Evolutionary conservation across 2,113 vertebrate species (phyloP).

Genomic region (Rissa tridactyla): DNA sequence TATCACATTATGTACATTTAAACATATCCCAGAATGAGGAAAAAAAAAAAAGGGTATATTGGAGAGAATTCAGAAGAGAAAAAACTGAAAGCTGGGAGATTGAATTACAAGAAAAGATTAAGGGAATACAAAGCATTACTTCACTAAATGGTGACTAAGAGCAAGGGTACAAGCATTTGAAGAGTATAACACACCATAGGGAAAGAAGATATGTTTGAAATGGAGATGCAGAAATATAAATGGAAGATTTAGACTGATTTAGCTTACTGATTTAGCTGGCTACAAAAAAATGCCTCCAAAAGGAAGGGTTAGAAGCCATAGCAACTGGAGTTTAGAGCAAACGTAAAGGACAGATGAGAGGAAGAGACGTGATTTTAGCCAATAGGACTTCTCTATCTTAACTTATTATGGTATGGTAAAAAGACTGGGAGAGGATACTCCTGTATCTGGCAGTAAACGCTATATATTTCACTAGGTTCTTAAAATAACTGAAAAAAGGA

Average conservation of each 20-base stretch:
- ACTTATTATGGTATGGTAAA: neutral
- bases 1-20: neutral
- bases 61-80: neutral
- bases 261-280: neutral
- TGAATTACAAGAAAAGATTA: conserved; percentile 46
- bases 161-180: conserved; percentile 1
- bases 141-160: conserved; percentile 49
- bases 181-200: neutral
- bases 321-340: conserved; percentile 36
- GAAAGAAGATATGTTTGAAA: neutral
- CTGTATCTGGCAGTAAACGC: neutral
- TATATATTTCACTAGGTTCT: neutral
- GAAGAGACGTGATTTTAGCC: neutral
- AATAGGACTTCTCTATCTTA: neutral
- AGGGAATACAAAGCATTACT: conserved; percentile 46
- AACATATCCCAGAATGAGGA: neutral
- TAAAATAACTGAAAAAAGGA: neutral
- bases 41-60: neutral
- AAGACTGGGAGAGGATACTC: neutral
- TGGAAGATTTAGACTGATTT: conserved; percentile 5
- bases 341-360: neutral
- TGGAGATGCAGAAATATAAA: conserved; percentile 33
- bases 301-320: conserved; percentile 7
- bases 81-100: neutral
- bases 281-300: neutral